Base-by-base conservation (phyloP, 2,113 vertebrate species). In the Lampris incognitus region DNA sequence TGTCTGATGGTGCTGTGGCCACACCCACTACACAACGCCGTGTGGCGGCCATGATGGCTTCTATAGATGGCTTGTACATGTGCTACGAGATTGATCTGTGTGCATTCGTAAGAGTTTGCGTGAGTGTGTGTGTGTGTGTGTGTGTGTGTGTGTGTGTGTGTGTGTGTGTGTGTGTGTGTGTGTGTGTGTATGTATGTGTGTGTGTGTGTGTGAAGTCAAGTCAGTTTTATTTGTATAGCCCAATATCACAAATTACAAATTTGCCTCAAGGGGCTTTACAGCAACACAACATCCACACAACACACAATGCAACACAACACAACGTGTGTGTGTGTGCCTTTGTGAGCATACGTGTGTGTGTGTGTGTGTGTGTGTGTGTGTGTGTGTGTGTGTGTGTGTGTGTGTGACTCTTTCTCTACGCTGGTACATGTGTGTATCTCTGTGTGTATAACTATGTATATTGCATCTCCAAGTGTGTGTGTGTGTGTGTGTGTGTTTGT, bases 391-490 rank as follows among this genome's bases (percentile, higher is more conserved):
- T 78, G 69, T 51, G 37, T 66, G 9, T 39, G 8, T 61, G 9
- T 24, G 24, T 24, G 24, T 24, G 24, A 24, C 24, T 24, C 24
- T 24, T 24, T 24, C 24, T 24, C 24, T 24, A 24, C 24, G 24
- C 51, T 48, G 49, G 60, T 51, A 50, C 42, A 52, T 56, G 54
- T 56, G 54, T 56, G 37, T 36, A 3, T 36, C n/a, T 1, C 3
- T 57, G 55, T 36, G 4, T 36, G 55, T 57, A 5, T 57, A 5
- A 54, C 24, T 57, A 2, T 57, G 55, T 57, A 3, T 24, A 24
- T 24, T 24, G 24, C 24, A 24, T 9, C 54, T 58, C 0, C 49
- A 62, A 79, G 81, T 57, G 74, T 83, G 72, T 79, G 48, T 50
- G 44, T 37, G 48, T 46, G 72, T 63, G 58, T 11, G 6, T 39